Percentiles rank a stretch among this genome's conserved stretches.
phyloP scores from a whole-genome alignment of 2,797 vertebrate species.

The Apogon talboti region DNA sequence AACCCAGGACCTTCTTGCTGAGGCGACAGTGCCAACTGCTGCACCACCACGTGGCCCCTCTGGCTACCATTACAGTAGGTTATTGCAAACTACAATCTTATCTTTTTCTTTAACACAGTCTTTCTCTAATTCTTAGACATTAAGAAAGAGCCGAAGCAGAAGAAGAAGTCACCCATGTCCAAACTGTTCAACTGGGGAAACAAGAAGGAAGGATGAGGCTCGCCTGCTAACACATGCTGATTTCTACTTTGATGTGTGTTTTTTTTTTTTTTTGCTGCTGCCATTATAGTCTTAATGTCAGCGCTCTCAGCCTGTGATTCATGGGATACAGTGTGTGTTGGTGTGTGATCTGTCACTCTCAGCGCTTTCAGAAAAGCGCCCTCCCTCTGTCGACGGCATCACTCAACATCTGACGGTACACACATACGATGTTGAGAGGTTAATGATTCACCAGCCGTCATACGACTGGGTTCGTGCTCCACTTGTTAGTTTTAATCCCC shows the following conservation, averaged over 20 bases:
- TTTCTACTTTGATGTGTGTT: constrained; percentile 15
- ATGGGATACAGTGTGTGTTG: constrained; percentile 27
- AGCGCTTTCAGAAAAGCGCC: constrained; percentile 35
- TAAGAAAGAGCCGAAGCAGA: constrained; percentile 79
- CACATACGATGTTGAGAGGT: constrained; percentile 37
- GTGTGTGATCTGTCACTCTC: constrained; percentile 25
- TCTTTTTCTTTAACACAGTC: background rate
- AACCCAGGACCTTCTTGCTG: too few species aligned
- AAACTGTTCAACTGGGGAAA: constrained; percentile 73
- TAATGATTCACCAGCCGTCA: constrained; percentile 61
- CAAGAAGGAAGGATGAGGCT: constrained; percentile 72
- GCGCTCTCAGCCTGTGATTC: constrained; percentile 47
- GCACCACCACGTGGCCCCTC: too few species aligned
- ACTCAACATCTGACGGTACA: constrained; percentile 42
- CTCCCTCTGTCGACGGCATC: constrained; percentile 53
- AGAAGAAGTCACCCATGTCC: constrained; percentile 78
- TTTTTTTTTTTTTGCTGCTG: constrained; percentile 15
- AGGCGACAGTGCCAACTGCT: too few species aligned
- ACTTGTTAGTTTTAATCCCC: constrained; percentile 69
- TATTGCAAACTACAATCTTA: too few species aligned
- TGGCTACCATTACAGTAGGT: too few species aligned
- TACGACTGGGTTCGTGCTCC: constrained; percentile 64
- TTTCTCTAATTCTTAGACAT: constrained; percentile 60
- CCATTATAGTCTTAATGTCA: constrained; percentile 42
- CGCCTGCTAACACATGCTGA: background rate